phyloP scores from a whole-genome alignment of 2,888 invertebrate genomes.

The Chouioia cunea region DNA sequence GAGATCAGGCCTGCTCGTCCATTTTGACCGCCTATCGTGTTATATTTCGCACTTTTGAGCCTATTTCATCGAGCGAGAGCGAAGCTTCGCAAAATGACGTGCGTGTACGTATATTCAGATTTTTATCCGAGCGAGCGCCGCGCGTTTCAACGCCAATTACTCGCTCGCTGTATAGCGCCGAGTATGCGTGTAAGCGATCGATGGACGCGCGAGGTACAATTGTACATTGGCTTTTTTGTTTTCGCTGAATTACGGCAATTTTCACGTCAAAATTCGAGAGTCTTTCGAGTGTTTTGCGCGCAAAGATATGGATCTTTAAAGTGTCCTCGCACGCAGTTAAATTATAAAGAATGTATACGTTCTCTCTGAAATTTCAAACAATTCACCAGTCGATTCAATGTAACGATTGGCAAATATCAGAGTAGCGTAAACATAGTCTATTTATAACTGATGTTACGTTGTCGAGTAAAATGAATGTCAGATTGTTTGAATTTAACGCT shows the following conservation, averaged over 20 bases:
- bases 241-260: neutral
- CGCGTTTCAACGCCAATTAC: conserved; percentile 30
- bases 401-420: neutral
- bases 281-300: no score
- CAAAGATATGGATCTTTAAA: neutral
- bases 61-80: conserved; percentile 8
- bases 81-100: neutral
- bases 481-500: conserved; percentile 3
- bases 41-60: conserved; percentile 9
- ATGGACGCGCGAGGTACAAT: conserved; percentile 3
- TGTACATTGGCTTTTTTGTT: neutral
- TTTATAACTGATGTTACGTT: neutral
- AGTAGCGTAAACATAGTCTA: no score
- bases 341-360: neutral
- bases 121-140: conserved; percentile 16
- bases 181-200: neutral
- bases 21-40: conserved; percentile 4
- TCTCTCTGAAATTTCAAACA: neutral
- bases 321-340: neutral
- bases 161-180: neutral
- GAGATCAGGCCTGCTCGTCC: no score
- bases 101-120: neutral
- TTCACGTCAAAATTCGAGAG: neutral
- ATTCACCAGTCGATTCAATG: neutral
- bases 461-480: neutral